A percentile compares a stretch with the other conserved stretches of the same genome.
phyloP scores from a whole-genome alignment of 2,888 invertebrate species.

The Diarsia mendica region DNA sequence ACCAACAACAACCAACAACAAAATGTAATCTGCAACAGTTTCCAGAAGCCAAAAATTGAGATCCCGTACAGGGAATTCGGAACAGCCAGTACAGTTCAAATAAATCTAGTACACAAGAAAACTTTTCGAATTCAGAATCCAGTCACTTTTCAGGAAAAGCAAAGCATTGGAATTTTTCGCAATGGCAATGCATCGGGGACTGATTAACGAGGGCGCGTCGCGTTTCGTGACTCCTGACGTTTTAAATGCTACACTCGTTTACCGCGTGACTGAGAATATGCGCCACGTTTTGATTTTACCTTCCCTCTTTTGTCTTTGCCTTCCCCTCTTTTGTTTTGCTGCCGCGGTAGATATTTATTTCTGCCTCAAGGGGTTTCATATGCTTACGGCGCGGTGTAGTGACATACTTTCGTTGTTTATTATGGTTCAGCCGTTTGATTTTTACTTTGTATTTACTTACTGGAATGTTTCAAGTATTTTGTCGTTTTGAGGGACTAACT shows the following conservation, averaged over 20 bases:
- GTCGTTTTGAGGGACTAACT: neutral
- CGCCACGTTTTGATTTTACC: constrained; percentile 60
- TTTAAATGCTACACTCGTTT: constrained; percentile 62
- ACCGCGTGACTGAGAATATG: constrained; percentile 55
- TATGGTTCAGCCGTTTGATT: constrained; percentile 7
- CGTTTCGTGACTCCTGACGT: constrained; percentile 40
- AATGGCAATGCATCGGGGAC: constrained; percentile 59
- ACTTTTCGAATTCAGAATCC: constrained; percentile 38
- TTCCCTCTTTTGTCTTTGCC: constrained; percentile 51
- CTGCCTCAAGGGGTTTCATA: constrained; percentile 40
- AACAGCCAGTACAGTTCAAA: constrained; percentile 31
- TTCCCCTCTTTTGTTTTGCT: constrained; percentile 45
- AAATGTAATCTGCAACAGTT: constrained; percentile 6
- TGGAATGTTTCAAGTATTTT: neutral
- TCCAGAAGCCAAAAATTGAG: constrained; percentile 15
- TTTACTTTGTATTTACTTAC: constrained; percentile 1
- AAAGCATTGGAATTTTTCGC: constrained; percentile 54
- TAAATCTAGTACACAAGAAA: constrained; percentile 20
- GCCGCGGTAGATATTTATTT: constrained; percentile 44
- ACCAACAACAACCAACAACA: neutral
- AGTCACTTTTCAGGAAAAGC: constrained; percentile 41
- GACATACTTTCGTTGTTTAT: constrained; percentile 31
- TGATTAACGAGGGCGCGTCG: constrained; percentile 67
- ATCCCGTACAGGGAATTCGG: constrained; percentile 23
- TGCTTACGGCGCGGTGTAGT: constrained; percentile 28